A percentile compares a stretch with the other conserved stretches of the same genome.
These are phyloP conservation scores for Drosophila lini DNA, from an alignment of 1,140 invertebrate genomes.

Conservation along the genomic window DNA sequence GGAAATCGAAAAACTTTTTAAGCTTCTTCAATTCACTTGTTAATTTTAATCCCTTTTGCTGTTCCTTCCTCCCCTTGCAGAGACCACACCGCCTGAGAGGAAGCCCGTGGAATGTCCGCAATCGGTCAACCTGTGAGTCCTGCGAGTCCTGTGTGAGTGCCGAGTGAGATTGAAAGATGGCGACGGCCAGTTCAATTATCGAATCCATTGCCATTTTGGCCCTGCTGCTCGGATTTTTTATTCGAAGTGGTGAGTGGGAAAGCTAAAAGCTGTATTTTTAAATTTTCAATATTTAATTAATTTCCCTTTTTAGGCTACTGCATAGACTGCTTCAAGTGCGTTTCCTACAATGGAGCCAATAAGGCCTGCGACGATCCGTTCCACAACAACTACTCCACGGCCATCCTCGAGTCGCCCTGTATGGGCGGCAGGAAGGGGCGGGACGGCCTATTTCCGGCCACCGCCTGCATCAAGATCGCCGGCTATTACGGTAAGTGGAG, in stretches of 20 bases:
- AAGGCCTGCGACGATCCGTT: constrained; percentile 97
- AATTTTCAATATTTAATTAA: background rate
- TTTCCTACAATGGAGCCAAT: constrained; percentile 95
- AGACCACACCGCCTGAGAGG: constrained; percentile 28
- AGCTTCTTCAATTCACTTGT: constrained; percentile 46
- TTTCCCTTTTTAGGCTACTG: constrained; percentile 84
- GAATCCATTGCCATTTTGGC: constrained; percentile 59
- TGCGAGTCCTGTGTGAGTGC: constrained; percentile 28
- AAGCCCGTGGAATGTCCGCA: constrained; percentile 43
- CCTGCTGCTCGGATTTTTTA: constrained; percentile 60
- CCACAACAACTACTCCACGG: constrained; percentile 95
- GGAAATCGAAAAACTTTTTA: constrained; percentile 47
- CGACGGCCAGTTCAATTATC: constrained; percentile 56
- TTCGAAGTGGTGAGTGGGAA: constrained; percentile 61
- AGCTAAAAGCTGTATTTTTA: background rate
- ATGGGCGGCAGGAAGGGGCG: constrained; percentile 96
- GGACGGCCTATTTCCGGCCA: constrained; percentile 97
- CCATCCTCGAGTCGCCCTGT: constrained; percentile 95
- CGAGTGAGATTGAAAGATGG: constrained; percentile 38
- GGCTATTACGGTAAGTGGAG: constrained; percentile 91
- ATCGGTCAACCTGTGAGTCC: constrained; percentile 40
- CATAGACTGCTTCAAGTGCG: constrained; percentile 98
- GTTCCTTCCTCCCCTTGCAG: constrained; percentile 11
- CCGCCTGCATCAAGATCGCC: constrained; percentile 97
- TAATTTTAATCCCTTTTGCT: constrained; percentile 47